Evolutionary conservation across 1,140 invertebrate species (phyloP).

Genomic region (Zaprionus camerounensis): DNA sequence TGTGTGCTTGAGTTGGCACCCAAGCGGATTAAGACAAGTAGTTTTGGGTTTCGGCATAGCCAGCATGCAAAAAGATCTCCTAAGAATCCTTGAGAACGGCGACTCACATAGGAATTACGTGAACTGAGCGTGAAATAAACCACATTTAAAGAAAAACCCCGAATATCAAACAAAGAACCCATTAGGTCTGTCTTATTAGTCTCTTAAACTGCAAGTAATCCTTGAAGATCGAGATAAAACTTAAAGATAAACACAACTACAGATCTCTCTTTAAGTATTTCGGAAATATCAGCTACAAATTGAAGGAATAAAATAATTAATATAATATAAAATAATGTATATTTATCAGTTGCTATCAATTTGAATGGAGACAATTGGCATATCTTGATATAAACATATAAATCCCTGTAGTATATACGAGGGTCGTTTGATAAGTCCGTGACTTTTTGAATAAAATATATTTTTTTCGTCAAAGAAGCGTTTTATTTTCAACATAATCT

Average conservation of each 20-base stretch:
- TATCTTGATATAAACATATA: no score
- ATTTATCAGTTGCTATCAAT: no score
- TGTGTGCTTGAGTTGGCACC: not conserved
- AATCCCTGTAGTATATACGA: no score
- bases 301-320: no score
- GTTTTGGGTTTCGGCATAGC: constrained; percentile 2
- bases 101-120: not conserved
- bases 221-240: not conserved
- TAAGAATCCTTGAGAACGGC: not conserved
- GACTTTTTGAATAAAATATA: no score
- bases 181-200: not conserved
- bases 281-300: no score
- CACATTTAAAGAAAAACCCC: not conserved
- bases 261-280: no score
- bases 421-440: no score
- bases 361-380: no score
- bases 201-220: not conserved
- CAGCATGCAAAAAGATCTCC: not conserved
- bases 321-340: no score
- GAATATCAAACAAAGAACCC: not conserved
- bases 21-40: constrained; percentile 24
- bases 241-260: not conserved
- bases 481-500: no score
- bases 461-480: no score
- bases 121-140: not conserved